Percentiles rank a stretch among this genome's conserved stretches.
phyloP scores from a whole-genome alignment of 2,113 vertebrate species.

The Gopherus flavomarginatus region DNA sequence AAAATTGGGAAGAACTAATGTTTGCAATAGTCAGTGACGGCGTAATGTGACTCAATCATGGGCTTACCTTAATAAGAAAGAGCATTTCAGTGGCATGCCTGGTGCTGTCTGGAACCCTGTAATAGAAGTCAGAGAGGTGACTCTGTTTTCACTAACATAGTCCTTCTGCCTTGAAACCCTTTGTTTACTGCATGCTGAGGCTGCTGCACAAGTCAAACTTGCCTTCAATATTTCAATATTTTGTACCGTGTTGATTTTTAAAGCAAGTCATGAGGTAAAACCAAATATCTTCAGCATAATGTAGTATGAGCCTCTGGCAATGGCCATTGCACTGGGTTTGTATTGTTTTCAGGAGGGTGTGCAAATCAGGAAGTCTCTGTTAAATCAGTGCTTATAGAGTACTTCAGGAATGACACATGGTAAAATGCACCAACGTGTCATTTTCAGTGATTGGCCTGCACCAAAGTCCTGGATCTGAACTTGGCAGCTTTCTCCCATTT shows the following conservation, averaged over 20 bases:
- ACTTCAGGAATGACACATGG: not conserved
- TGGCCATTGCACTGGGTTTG: not conserved
- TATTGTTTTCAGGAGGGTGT: not conserved
- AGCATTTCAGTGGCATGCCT: too few relatives aligned
- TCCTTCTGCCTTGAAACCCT: conserved; percentile 44
- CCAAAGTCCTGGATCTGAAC: too few relatives aligned
- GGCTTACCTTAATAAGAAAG: too few relatives aligned
- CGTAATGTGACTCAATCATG: too few relatives aligned
- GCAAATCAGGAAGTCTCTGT: not conserved
- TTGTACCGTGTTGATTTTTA: not conserved
- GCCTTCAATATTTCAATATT: not conserved
- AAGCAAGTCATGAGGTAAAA: accelerated
- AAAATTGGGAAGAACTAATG: too few relatives aligned
- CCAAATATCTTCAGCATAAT: not conserved
- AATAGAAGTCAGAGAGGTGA: too few relatives aligned
- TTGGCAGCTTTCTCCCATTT: too few relatives aligned
- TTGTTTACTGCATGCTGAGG: not conserved
- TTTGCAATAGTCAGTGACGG: too few relatives aligned
- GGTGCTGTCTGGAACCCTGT: too few relatives aligned
- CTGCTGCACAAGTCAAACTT: not conserved
- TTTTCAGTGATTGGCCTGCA: not conserved
- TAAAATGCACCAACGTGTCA: not conserved
- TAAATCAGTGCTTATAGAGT: not conserved
- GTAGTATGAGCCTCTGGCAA: not conserved
- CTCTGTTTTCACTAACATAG: not conserved